A percentile compares a stretch with the other conserved stretches of the same genome.
Evolutionary conservation across 2,113 vertebrate genomes (phyloP).

Genomic region (Progne subis): DNA sequence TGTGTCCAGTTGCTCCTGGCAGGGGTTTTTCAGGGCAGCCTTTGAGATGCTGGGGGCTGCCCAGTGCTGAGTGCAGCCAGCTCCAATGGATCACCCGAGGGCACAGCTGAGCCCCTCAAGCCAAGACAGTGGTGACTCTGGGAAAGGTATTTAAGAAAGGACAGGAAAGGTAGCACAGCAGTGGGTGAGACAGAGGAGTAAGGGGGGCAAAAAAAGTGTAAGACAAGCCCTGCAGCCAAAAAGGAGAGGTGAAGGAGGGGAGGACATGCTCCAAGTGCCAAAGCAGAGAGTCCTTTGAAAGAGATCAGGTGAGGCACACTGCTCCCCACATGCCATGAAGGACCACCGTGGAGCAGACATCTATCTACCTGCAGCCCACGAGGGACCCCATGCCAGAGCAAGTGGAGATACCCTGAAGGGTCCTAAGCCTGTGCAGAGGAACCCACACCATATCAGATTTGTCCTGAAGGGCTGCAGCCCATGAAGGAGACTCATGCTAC

Average conservation of each 20-base stretch:
- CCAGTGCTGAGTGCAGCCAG: background rate
- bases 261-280: background rate
- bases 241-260: background rate
- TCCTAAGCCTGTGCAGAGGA: background rate
- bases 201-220: rapidly evolving
- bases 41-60: background rate
- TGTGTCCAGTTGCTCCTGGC: background rate
- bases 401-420: background rate
- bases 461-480: background rate
- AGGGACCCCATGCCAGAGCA: rapidly evolving
- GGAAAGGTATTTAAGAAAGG: background rate
- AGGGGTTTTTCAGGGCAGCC: background rate
- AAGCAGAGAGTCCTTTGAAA: background rate
- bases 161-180: background rate
- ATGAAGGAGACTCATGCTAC: background rate
- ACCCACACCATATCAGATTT: background rate
- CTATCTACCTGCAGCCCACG: background rate
- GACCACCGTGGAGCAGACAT: background rate
- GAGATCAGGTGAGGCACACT: background rate
- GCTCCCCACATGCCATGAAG: background rate
- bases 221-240: background rate
- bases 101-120: background rate
- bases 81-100: rapidly evolving
- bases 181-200: background rate
- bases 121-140: rapidly evolving